Conservation (phyloP, 2,888 invertebrate species). For the Drosophila demipolita region DNA sequence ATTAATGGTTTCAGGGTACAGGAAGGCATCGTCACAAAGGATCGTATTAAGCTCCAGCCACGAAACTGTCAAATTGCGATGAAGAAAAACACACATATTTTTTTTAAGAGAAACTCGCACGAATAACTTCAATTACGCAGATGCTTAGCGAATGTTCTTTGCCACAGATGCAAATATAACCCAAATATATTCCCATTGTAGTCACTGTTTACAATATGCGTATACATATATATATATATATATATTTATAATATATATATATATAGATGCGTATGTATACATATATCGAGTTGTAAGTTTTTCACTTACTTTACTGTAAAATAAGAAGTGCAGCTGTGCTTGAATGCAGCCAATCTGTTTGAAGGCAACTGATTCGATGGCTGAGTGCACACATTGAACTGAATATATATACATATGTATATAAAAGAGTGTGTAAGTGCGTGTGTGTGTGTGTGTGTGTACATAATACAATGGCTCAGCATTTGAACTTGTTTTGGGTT, state of each 20-base stretch:
- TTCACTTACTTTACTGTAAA: conserved; percentile 18
- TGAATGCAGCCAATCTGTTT: conserved; percentile 47
- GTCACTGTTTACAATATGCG: background rate
- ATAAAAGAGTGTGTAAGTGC: too few species aligned
- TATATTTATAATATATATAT: conserved; percentile 7
- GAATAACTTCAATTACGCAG: conserved; percentile 37
- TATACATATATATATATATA: background rate
- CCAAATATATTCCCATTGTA: conserved; percentile 8
- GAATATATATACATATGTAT: background rate
- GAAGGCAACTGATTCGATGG: conserved; percentile 39
- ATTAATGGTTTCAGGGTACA: background rate
- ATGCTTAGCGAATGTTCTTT: conserved; percentile 3
- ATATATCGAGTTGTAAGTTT: conserved; percentile 2
- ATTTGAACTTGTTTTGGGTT: conserved; percentile 28
- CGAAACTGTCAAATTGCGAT: background rate
- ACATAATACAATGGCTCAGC: conserved; percentile 12
- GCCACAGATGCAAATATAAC: conserved; percentile 29
- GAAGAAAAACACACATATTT: conserved; percentile 3
- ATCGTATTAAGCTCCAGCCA: background rate
- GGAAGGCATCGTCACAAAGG: background rate
- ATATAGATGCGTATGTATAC: background rate
- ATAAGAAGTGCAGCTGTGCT: conserved; percentile 49
- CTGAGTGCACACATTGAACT: conserved; percentile 39
- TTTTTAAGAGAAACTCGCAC: conserved; percentile 28
- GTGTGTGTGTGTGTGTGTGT: background rate